Base-by-base conservation (phyloP, 2,888 invertebrate genomes). In the Falcaria lacertinaria region DNA sequence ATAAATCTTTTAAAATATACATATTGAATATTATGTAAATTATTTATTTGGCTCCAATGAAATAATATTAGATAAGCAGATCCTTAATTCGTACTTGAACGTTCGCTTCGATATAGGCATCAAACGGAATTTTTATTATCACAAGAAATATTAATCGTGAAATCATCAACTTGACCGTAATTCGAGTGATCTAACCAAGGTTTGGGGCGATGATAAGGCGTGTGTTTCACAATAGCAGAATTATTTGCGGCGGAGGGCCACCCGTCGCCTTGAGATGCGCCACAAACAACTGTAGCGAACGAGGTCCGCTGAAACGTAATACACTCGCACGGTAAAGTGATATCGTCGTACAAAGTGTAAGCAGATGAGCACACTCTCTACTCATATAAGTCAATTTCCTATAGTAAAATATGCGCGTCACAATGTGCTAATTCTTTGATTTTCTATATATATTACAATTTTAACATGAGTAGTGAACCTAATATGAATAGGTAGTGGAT, bases 111-210 rank as follows among this genome's bases (percentile, higher is more conserved):
- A 32, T 41, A 41, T 17, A 28, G 36, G 43, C 46, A 56, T 53
- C 58, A 63, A 28, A 67, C 66, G 67, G 70, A 74, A 70, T 67
- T 61, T 72, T 73, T 77, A 77, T 80, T 75, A 79, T 83, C 75
- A 68, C 64, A 69, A 68, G 66, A 74, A 78, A 76, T 74, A 77
- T 59, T 77, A 80, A 85, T 86, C 80, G 72, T 80, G 74, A 77
- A 84, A 85, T 80, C 79, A 80, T 88, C 87, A 87, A 87, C 87
- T 86, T 89, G 88, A 87, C 89, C 89, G 88, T 88, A 89, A 88
- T 88, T 88, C 82, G 76, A 80, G 66, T 81, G 85, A 85, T 88
- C 80, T 77, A 76, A 61, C 80, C 86, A 88, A 89, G 88, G 88
- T 74, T 66, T 64, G 53, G 60, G 58, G 50, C 66, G 65, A 64